These are phyloP conservation scores for Emydocephalus ijimae DNA, from an alignment of 2,113 vertebrate genomes.

Conservation along the genomic window DNA sequence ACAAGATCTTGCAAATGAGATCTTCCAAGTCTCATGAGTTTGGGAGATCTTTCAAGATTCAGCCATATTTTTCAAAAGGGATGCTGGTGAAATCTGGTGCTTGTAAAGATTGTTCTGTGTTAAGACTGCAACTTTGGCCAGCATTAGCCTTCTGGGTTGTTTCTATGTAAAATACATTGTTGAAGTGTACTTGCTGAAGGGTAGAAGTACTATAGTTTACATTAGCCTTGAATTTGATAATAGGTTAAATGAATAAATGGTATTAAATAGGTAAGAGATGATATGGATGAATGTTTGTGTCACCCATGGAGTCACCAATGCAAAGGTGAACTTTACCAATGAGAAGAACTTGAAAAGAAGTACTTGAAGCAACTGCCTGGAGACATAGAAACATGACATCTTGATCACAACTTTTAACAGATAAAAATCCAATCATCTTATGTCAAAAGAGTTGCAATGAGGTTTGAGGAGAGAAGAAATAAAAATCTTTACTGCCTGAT, in stretches of 20 bases:
- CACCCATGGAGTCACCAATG: background rate
- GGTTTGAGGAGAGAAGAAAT: slow-evolving; percentile 24
- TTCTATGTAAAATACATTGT: background rate
- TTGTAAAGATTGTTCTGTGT: background rate
- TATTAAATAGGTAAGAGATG: background rate
- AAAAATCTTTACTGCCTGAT: slow-evolving; percentile 20
- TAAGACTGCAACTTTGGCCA: background rate
- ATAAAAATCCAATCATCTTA: slow-evolving; percentile 24
- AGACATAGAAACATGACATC: background rate
- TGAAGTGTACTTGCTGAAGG: background rate
- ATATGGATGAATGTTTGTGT: slow-evolving; percentile 11
- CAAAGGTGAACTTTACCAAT: slow-evolving; percentile 10
- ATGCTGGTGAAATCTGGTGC: background rate
- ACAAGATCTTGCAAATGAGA: background rate
- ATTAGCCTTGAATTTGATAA: background rate
- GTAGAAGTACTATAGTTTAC: background rate
- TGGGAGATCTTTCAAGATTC: background rate
- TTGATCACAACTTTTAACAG: background rate
- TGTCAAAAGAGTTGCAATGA: slow-evolving; percentile 27
- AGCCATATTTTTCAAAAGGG: background rate
- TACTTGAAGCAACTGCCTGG: background rate
- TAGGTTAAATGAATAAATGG: background rate
- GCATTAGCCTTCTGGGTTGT: background rate
- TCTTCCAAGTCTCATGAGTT: background rate
- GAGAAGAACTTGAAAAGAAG: slow-evolving; percentile 12